Evolutionary conservation across 2,113 vertebrate genomes (phyloP).

Genomic region (Rhineura floridana): DNA sequence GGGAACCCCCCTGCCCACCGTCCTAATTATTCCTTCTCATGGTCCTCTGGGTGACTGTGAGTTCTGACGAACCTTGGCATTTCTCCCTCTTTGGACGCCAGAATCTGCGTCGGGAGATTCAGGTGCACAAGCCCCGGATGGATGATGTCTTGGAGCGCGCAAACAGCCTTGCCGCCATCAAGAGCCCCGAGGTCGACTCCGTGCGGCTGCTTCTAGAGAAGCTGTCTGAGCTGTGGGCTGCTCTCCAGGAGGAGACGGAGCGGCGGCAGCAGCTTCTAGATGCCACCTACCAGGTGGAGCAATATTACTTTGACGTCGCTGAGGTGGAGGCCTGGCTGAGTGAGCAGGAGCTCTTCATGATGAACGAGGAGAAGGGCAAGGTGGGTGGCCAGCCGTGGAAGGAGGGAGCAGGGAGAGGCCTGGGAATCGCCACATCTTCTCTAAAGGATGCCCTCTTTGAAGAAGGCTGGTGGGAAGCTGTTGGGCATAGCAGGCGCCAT

Average conservation of each 20-base stretch:
- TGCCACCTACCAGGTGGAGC: conserved; percentile 91
- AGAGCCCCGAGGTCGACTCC: conserved; percentile 83
- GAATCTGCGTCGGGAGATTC: conserved; percentile 90
- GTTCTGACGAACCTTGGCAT: no score
- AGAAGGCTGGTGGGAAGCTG: no score
- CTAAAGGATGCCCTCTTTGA: no score
- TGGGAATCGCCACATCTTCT: no score
- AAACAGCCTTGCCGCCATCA: conserved; percentile 78
- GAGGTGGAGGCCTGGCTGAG: conserved; percentile 95
- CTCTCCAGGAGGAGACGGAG: conserved; percentile 84
- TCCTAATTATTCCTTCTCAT: no score
- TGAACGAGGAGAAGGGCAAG: conserved; percentile 96
- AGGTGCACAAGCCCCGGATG: conserved; percentile 81
- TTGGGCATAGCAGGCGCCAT: no score
- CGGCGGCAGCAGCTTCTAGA: conserved; percentile 85
- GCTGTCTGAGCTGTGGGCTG: conserved; percentile 81
- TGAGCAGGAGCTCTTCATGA: conserved; percentile 94
- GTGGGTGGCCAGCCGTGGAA: conserved; percentile 64
- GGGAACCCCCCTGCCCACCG: no score
- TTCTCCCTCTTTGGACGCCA: conserved; percentile 34
- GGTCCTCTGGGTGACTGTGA: no score
- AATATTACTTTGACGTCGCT: conserved; percentile 90
- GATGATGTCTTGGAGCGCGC: conserved; percentile 90
- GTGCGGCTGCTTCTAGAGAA: conserved; percentile 80
- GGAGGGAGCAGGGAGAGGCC: neutral